Conservation (phyloP, 2,113 vertebrate genomes). For the Ammodramus savannarum region DNA sequence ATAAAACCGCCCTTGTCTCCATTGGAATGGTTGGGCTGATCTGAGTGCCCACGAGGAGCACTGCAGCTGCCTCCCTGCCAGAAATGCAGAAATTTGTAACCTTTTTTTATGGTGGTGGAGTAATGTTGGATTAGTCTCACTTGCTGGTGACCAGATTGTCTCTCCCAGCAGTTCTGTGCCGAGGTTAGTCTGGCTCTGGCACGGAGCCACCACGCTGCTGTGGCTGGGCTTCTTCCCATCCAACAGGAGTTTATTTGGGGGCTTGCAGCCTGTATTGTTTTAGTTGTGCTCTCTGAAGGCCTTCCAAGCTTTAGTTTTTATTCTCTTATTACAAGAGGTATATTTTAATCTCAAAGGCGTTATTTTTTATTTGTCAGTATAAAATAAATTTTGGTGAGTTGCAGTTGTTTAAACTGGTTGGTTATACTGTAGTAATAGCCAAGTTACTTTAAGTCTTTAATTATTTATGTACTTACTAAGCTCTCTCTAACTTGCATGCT, state of each 20-base stretch:
- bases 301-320: background rate
- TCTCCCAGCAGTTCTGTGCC: background rate
- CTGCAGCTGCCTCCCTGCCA: background rate
- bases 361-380: background rate
- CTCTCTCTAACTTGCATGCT: background rate
- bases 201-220: background rate
- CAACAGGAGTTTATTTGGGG: background rate
- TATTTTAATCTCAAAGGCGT: background rate
- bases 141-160: background rate
- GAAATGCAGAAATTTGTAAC: background rate
- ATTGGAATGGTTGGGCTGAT: fast-evolving
- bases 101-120: background rate
- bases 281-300: background rate
- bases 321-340: background rate
- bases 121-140: background rate
- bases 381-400: background rate
- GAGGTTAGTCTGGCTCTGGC: background rate
- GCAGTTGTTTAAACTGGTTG: background rate
- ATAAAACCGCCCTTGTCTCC: background rate
- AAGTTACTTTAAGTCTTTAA: background rate
- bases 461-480: background rate
- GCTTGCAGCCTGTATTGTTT: background rate
- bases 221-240: background rate
- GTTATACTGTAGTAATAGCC: background rate
- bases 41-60: background rate